Base-by-base conservation (phyloP, 2,888 invertebrate genomes). In the Sussaba pulchella region DNA sequence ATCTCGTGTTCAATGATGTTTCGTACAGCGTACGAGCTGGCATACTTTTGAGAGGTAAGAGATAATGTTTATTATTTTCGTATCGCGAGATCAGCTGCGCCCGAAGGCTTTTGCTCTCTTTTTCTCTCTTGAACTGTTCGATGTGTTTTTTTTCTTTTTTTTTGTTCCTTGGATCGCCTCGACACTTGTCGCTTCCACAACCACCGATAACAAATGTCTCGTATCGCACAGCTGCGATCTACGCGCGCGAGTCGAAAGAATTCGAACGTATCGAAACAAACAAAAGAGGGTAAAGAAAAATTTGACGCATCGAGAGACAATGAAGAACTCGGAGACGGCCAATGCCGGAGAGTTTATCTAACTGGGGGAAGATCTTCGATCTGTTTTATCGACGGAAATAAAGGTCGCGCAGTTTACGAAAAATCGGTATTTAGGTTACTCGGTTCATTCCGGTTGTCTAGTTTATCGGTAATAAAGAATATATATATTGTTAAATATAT, bases 1-100 rank as follows among this genome's bases (percentile, higher is more conserved):
- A 95, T 88, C 93, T 96, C 84, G 94, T 94, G 82, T 96, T 96
- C 89, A 93, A 94, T 88, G 94, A 96, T 87, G 91, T 96, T 78
- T 94, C 93, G 59, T 96, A 95, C 90, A 93, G 93, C 21, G 95
- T 96, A 8, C 93, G 94, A 80, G 93, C 94, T 85, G 94, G 94
- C 79, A 87, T 95, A 81, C 92, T 94, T 54, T 91, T 91, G 83
- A 92, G 93, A 93, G 94, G 95, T 95, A 92, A 92, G 36, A 61
- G 6, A 31, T 31, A 31, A 31, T 31, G 31, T 31, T n/a, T n/a
- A n/a, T n/a, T n/a, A n/a, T n/a, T n/a, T n/a, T n/a, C n/a, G n/a
- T n/a, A n/a, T n/a, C n/a, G n/a, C n/a, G n/a, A n/a, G n/a, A n/a
- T n/a, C n/a, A n/a, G n/a, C n/a, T n/a, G n/a, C n/a, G n/a, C n/a